Evolutionary conservation across 2,113 vertebrate genomes (phyloP).

Genomic region (Alethe diademata): DNA sequence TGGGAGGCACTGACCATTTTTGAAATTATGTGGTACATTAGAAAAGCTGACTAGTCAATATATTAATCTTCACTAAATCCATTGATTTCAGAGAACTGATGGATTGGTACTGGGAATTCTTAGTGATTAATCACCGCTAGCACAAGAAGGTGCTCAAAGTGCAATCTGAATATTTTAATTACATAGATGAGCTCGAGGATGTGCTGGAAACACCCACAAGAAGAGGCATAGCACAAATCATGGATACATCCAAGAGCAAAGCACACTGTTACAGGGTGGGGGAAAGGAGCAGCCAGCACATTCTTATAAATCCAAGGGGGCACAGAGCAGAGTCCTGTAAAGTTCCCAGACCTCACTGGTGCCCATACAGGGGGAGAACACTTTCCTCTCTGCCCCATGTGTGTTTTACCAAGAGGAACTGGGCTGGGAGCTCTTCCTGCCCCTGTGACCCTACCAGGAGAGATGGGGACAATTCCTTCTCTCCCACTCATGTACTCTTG

Average conservation of each 20-base stretch:
- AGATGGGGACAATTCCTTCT: not conserved
- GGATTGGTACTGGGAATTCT: not conserved
- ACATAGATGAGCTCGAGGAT: not conserved
- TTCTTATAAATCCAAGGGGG: fast-evolving
- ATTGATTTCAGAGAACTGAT: not conserved
- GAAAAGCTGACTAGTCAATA: not conserved
- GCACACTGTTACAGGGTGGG: fast-evolving
- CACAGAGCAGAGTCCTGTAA: not conserved
- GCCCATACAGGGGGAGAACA: not conserved
- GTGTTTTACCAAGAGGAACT: not conserved
- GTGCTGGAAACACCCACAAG: not conserved
- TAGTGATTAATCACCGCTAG: not conserved
- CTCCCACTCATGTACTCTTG: not conserved
- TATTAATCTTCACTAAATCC: not conserved
- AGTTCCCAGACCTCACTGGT: too few species aligned
- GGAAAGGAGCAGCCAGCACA: fast-evolving
- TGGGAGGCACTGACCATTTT: not conserved
- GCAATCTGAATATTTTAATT: not conserved
- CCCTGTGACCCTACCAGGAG: fast-evolving
- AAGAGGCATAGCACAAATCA: not conserved
- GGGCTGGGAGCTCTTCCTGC: not conserved
- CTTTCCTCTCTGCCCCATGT: fast-evolving
- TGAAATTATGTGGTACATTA: not conserved
- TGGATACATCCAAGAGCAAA: fast-evolving
- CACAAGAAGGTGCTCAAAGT: not conserved